Percentiles rank a stretch among this genome's conserved stretches.
Conservation (phyloP, 1,140 invertebrate species). For the Plectrocnemia conspersa region DNA sequence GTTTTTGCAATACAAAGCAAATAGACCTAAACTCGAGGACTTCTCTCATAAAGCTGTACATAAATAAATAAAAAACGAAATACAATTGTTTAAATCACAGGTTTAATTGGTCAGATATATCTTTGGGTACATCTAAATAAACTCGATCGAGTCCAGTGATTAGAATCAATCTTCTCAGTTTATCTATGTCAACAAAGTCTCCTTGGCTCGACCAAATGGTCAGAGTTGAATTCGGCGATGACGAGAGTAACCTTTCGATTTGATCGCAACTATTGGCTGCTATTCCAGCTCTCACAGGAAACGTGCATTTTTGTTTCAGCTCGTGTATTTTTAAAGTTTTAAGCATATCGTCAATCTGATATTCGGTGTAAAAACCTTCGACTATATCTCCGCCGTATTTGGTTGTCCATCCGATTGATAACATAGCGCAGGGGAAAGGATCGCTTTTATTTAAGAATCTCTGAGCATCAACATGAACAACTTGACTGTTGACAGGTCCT, state of each 20-base stretch:
- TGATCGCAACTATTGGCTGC: slow-evolving; percentile 59
- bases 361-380: slow-evolving; percentile 59
- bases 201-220: slow-evolving; percentile 66
- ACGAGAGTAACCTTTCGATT: slow-evolving; percentile 50
- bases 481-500: slow-evolving; percentile 66
- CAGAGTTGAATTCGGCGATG: slow-evolving; percentile 53
- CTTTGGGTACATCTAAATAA: slow-evolving; percentile 65
- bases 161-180: slow-evolving; percentile 57
- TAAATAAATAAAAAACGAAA: not conserved
- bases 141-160: slow-evolving; percentile 58
- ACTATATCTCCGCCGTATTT: slow-evolving; percentile 52
- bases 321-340: slow-evolving; percentile 53
- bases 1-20: no score
- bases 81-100: slow-evolving; percentile 37
- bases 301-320: slow-evolving; percentile 67
- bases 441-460: slow-evolving; percentile 56
- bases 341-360: slow-evolving; percentile 72
- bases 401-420: slow-evolving; percentile 89
- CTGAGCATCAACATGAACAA: slow-evolving; percentile 60
- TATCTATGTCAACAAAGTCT: slow-evolving; percentile 58
- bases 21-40: no score
- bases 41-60: no score
- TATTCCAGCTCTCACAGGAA: slow-evolving; percentile 72
- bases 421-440: slow-evolving; percentile 60
- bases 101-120: slow-evolving; percentile 51